A percentile compares a stretch with the other conserved stretches of the same genome.
Evolutionary conservation across 2,113 vertebrate genomes (phyloP).

Genomic region (Protomyctophum bolini): DNA sequence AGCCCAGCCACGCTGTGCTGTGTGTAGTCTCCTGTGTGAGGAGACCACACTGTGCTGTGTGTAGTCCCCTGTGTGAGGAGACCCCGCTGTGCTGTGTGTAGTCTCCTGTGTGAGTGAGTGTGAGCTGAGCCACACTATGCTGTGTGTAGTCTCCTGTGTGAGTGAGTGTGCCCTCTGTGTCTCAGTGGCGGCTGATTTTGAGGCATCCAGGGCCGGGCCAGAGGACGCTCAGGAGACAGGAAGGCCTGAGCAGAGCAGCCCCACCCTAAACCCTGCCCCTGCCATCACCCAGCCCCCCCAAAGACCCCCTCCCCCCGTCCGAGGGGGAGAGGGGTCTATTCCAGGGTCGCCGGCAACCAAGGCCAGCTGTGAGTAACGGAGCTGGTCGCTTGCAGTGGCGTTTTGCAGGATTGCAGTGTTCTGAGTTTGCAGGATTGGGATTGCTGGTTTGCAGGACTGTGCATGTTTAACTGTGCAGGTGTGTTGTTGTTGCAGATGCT

Average conservation of each 20-base stretch:
- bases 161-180: conserved; percentile 72
- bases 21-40: conserved; percentile 61
- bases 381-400: conserved; percentile 75
- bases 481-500: conserved; percentile 68
- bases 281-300: conserved; percentile 63
- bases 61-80: conserved; percentile 44
- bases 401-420: conserved; percentile 33
- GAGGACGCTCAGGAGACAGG: conserved; percentile 67
- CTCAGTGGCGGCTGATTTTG: conserved; percentile 73
- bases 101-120: too few relatives aligned
- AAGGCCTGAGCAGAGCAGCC: conserved; percentile 64
- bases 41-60: conserved; percentile 40
- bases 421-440: conserved; percentile 33
- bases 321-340: conserved; percentile 56
- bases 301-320: conserved; percentile 62
- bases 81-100: conserved; percentile 38
- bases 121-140: conserved; percentile 32
- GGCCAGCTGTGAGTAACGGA: conserved; percentile 79
- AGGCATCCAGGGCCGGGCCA: conserved; percentile 72
- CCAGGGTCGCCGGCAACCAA: conserved; percentile 61
- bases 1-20: conserved; percentile 36
- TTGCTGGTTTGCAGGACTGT: conserved; percentile 60
- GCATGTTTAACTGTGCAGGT: conserved; percentile 64
- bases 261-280: conserved; percentile 59
- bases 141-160: conserved; percentile 61